A percentile compares a stretch with the other conserved stretches of the same genome.
Evolutionary conservation across 2,113 vertebrate genomes (phyloP).

Genomic region (Galemys pyrenaicus): DNA sequence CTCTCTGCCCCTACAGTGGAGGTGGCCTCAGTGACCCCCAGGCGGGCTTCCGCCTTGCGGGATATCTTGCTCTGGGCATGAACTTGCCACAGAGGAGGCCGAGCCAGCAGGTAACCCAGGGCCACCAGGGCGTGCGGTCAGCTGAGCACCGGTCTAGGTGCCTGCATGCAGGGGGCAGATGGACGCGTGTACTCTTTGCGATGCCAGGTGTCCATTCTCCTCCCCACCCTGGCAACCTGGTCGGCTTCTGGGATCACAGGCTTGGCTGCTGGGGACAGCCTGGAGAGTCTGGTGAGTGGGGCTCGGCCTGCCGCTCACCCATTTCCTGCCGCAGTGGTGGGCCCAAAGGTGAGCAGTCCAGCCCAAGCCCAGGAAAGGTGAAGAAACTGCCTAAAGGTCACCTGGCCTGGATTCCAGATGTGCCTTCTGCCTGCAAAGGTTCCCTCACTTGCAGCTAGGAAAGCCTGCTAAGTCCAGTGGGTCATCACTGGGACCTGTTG

Average conservation of each 20-base stretch:
- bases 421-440: not conserved
- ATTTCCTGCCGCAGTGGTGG: rapidly evolving
- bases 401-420: too few species aligned
- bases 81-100: too few species aligned
- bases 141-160: not conserved
- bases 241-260: not conserved
- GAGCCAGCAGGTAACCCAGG: rapidly evolving
- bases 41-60: too few species aligned
- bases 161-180: rapidly evolving
- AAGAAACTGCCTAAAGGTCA: rapidly evolving
- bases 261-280: not conserved
- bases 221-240: not conserved
- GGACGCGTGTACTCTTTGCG: not conserved
- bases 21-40: too few species aligned
- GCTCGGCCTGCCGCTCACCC: not conserved
- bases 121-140: rapidly evolving
- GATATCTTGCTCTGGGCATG: too few species aligned
- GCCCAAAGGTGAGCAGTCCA: not conserved
- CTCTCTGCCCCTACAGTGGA: too few species aligned
- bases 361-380: not conserved
- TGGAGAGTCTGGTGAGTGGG: too few species aligned
- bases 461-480: not conserved
- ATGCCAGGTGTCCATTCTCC: rapidly evolving
- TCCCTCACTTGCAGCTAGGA: not conserved
- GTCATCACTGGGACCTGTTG: not conserved